Conservation (phyloP, 1,140 invertebrate genomes). For the Ostrea denselamellosa region DNA sequence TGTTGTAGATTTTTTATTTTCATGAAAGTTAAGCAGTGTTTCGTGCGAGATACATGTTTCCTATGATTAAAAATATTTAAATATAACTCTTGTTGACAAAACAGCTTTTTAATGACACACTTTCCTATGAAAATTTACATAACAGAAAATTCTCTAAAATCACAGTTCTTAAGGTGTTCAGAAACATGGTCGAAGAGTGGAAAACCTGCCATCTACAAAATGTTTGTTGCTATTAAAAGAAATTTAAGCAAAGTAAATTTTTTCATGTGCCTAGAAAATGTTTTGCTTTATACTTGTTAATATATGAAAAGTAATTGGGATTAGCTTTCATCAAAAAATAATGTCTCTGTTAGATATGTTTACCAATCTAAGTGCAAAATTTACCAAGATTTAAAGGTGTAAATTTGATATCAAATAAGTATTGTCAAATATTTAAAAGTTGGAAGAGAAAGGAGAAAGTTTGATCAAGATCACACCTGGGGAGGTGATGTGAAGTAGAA, state of each 20-base stretch:
- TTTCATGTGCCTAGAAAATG: background rate
- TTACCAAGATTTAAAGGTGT: background rate
- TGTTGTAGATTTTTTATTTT: no score
- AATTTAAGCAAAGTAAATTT: background rate
- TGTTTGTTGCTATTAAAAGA: background rate
- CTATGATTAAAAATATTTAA: background rate
- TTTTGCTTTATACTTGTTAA: background rate
- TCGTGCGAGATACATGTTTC: no score
- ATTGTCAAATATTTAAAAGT: slow-evolving; percentile 23
- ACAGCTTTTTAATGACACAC: background rate
- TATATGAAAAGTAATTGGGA: background rate
- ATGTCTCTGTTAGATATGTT: slow-evolving; percentile 14
- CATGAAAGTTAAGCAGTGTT: no score
- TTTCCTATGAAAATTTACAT: background rate
- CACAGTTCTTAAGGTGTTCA: background rate
- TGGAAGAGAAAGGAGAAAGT: background rate
- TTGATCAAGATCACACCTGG: background rate
- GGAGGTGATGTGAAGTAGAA: slow-evolving; percentile 16
- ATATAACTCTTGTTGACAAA: background rate
- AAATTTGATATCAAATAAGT: slow-evolving; percentile 36
- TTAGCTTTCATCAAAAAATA: background rate
- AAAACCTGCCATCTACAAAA: background rate
- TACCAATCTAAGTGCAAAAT: background rate
- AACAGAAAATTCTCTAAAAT: background rate
- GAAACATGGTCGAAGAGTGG: background rate